Evolutionary conservation across 1,140 invertebrate species (phyloP), one percentile per base, ranked within the genome.

Genomic region (Rhopalosiphum padi): DNA sequence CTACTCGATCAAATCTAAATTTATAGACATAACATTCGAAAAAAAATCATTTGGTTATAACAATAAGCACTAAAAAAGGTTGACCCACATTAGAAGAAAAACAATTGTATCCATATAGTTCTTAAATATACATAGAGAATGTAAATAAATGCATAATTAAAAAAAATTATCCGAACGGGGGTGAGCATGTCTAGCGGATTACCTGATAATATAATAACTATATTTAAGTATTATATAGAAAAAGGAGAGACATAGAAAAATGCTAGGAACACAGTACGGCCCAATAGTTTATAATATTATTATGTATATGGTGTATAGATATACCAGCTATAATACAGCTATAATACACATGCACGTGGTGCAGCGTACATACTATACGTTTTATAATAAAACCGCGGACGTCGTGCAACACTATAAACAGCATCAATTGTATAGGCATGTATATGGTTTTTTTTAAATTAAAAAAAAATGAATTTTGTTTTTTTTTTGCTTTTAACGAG

Each of bases 401-500:
- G 30, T 30, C 60, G 60, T 68, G 60, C 60, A 68, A 18, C 35
- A 35, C 82, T 37, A n/a, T 85, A 41, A 7, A 15, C 83, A 25
- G 2, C 9, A 23, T 23, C 83, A 23, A 43, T 85, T 25, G 83
- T 83, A 51, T 51, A 83, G 30, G 60, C 15, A 68, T n/a, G 30
- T 77, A 15, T 68, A 15, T 21, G 4, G 21, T 53, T 43, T 53
- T 48, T 83, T 88, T 53, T 53, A 35, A 53, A 88, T 53, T 53
- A 21, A 88, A 51, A 53, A 88, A 21, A 68, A 77, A n/a, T 15
- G 60, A 77, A 51, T 48, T 51, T 53, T n/a, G 86, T 41, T 88
- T 88, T 21, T 88, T 88, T 87, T 87, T 46, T 30, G n/a, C 30
- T 85, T 87, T 48, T 87, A 87, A 87, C 86, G 46, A 88, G 23